Percentiles rank a stretch among this genome's conserved stretches.
Conservation (phyloP, 2,888 invertebrate species). For the Syrphus vitripennis region DNA sequence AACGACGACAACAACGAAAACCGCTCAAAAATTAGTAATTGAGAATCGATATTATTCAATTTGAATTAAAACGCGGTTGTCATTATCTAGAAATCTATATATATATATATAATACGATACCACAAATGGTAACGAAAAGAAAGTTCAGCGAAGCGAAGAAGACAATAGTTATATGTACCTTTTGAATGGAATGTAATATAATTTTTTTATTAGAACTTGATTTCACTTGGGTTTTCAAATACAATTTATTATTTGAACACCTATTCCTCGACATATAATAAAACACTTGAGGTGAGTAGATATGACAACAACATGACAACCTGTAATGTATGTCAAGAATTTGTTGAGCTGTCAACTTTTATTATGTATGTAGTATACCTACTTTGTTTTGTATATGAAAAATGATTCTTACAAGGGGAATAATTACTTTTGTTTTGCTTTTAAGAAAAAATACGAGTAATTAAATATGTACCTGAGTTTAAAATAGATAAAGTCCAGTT, state of each 20-base stretch:
- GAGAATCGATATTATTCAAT: constrained; percentile 49
- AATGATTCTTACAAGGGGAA: not conserved
- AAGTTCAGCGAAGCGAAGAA: constrained; percentile 22
- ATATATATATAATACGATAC: not conserved
- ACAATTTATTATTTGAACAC: constrained; percentile 12
- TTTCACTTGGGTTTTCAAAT: constrained; percentile 4
- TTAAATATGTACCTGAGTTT: too few relatives aligned
- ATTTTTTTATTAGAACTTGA: not conserved
- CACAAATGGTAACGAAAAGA: constrained; percentile 40
- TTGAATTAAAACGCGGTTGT: constrained; percentile 25
- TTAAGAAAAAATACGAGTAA: not conserved
- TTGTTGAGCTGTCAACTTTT: constrained; percentile 4
- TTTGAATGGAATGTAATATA: not conserved
- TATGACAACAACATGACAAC: constrained; percentile 20
- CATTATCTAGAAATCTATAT: not conserved
- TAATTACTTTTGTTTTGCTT: not conserved
- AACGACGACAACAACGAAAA: not conserved
- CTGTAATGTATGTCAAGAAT: constrained; percentile 15
- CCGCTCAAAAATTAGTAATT: not conserved
- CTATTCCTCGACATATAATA: too few relatives aligned
- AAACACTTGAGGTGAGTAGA: constrained; percentile 2
- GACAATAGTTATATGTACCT: not conserved
- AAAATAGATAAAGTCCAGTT: too few relatives aligned
- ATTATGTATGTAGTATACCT: not conserved
- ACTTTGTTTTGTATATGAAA: not conserved